phyloP scores from a whole-genome alignment of 2,113 vertebrate species.

The Pseudonaja textilis region DNA sequence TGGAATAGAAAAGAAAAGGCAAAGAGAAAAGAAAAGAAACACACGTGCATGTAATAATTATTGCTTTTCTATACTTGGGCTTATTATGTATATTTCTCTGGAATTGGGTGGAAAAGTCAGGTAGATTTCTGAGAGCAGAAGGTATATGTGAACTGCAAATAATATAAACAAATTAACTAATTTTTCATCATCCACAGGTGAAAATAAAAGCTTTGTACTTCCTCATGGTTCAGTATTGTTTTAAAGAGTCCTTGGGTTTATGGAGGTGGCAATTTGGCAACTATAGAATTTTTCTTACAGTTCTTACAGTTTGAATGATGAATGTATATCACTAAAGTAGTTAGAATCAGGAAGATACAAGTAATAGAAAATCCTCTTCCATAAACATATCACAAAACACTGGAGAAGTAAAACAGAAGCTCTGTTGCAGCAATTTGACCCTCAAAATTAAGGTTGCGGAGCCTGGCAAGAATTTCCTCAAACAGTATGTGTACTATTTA shows the following conservation, averaged over 20 bases:
- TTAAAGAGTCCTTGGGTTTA: not conserved
- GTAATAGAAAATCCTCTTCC: not conserved
- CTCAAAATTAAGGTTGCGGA: not conserved
- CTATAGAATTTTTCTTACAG: not conserved
- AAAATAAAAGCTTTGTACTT: not conserved
- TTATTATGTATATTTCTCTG: not conserved
- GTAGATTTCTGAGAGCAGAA: not conserved
- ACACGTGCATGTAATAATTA: not conserved
- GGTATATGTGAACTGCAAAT: not conserved
- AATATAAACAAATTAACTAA: not conserved
- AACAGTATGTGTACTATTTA: not conserved
- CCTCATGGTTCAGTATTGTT: not conserved
- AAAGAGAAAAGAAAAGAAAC: not conserved
- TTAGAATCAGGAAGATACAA: not conserved
- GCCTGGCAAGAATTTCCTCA: not conserved
- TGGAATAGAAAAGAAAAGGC: not conserved
- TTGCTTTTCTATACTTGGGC: not conserved
- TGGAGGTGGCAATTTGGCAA: not conserved
- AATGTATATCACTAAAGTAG: not conserved
- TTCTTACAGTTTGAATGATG: not conserved
- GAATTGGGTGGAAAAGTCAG: not conserved
- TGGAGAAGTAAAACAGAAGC: not conserved
- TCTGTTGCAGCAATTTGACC: not conserved
- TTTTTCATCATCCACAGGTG: not conserved
- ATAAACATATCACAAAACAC: not conserved